Base-by-base conservation (phyloP, 2,888 invertebrate genomes). In the Hetaerina titia region DNA sequence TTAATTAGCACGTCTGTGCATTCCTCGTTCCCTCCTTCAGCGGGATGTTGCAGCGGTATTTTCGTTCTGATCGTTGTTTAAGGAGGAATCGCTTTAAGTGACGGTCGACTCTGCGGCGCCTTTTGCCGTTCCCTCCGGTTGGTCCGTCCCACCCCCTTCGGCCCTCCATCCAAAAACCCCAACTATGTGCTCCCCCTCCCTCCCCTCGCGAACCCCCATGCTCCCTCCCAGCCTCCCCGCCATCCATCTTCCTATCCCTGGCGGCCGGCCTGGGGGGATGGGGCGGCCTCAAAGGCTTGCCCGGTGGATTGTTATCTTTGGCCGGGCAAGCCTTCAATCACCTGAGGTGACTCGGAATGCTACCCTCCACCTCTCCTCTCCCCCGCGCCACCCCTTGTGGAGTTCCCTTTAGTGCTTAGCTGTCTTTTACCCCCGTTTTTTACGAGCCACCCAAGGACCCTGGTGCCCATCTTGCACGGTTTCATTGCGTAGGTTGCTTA, bases 251-350 rank as follows among this genome's bases (percentile, higher is more conserved):
- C 92, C 90, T 8, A 74, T 74, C 74, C 74, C 25, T 74, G 74
- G 69, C 64, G 15, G 63, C 17, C 90, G 88, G 88, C 88, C 88
- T n/a, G 56, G 22, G 31, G 64, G 64, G 90, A 63, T 90, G 64
- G 8, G 63, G 56, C 90, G 90, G 64, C 90, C 90, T 90, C 90
- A 90, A 90, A 90, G 90, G 90, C 58, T 90, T 90, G 90, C 90
- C 90, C 69, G 22, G 64, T 74, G 92, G 69, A 69, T 92, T 92
- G 92, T 92, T 92, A 92, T 92, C 92, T 92, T 92, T 92, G 92
- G 92, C 69, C 69, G 92, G 92, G 92, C 69, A 74, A 92, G 92
- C 92, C 92, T 92, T 92, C 92, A 92, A 92, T 92, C 92, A 74
- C 92, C 69, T 56, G 69, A 69, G 92, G 92, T 92, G 92, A 90